phyloP scores from a whole-genome alignment of 92 coral and sea anemone genomes.

The Epizoanthus rinbou region DNA sequence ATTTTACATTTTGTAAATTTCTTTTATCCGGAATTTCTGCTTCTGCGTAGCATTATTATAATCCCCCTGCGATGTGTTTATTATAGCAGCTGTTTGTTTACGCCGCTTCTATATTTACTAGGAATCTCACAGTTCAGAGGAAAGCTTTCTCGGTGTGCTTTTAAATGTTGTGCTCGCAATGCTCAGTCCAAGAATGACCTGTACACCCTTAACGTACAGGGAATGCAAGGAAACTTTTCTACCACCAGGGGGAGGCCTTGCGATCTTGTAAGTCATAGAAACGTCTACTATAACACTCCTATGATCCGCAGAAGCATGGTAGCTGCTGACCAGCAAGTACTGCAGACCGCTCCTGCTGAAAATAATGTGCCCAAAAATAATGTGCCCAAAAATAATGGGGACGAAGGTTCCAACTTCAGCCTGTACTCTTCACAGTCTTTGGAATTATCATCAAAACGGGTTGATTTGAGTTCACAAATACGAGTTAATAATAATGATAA shows the following conservation, averaged over 20 bases:
- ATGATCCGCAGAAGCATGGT: conserved; percentile 12
- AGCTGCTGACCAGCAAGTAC: conserved; percentile 15
- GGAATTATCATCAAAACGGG: not conserved
- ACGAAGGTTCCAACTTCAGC: conserved; percentile 2
- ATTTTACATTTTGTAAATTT: conserved; percentile 23
- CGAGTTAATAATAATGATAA: no score
- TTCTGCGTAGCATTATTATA: not conserved
- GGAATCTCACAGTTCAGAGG: conserved; percentile 11
- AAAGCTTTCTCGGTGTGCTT: conserved; percentile 14
- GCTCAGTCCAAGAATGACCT: not conserved
- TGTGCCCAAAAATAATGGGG: no score
- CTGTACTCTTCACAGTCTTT: not conserved
- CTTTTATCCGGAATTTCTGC: conserved; percentile 24
- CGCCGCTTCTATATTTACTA: conserved; percentile 9
- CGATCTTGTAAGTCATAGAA: conserved; percentile 15
- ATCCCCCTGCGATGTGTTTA: conserved; percentile 6
- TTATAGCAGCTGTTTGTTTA: conserved; percentile 17
- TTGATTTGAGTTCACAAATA: not conserved
- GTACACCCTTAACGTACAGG: conserved; percentile 16
- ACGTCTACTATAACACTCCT: conserved; percentile 11
- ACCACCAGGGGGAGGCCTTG: not conserved
- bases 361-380: not conserved
- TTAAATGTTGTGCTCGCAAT: conserved; percentile 28
- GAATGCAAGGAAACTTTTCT: conserved; percentile 13
- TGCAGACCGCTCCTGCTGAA: not conserved